A percentile compares a stretch with the other conserved stretches of the same genome.
Conservation (phyloP, 2,113 vertebrate species). For the Anser brachyrhynchus region DNA sequence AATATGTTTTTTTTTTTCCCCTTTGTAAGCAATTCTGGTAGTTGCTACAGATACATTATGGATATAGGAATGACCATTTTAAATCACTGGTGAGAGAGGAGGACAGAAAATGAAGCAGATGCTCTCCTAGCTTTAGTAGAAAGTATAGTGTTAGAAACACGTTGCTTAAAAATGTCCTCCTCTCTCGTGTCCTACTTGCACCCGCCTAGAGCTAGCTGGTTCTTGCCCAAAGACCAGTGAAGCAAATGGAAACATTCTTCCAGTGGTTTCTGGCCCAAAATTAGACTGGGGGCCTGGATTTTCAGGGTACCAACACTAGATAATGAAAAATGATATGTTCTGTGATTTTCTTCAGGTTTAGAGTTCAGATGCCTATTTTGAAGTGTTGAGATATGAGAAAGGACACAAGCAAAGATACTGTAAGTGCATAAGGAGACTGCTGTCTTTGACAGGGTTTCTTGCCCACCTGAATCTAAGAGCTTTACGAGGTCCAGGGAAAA, state of each 20-base stretch:
- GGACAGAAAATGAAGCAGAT: background rate
- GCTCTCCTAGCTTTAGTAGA: background rate
- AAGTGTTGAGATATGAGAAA: background rate
- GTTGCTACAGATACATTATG: background rate
- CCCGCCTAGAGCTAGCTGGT: background rate
- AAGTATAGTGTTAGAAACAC: background rate
- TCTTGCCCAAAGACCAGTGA: background rate
- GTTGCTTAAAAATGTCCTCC: background rate
- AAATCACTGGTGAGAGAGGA: background rate
- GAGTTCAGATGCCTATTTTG: background rate
- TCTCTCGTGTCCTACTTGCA: background rate
- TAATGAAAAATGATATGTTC: background rate
- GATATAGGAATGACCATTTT: background rate
- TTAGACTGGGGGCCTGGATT: background rate
- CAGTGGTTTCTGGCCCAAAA: background rate
- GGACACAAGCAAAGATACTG: background rate
- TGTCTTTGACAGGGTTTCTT: background rate
- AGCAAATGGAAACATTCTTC: background rate
- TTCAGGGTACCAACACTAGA: background rate
- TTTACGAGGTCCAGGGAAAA: background rate
- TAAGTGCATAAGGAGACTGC: background rate
- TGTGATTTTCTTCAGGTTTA: background rate
- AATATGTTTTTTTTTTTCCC: background rate
- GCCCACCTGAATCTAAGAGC: background rate
- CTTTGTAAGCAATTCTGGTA: background rate